Conservation (phyloP, 2,888 invertebrate species). For the Cerceris ruficornis region DNA sequence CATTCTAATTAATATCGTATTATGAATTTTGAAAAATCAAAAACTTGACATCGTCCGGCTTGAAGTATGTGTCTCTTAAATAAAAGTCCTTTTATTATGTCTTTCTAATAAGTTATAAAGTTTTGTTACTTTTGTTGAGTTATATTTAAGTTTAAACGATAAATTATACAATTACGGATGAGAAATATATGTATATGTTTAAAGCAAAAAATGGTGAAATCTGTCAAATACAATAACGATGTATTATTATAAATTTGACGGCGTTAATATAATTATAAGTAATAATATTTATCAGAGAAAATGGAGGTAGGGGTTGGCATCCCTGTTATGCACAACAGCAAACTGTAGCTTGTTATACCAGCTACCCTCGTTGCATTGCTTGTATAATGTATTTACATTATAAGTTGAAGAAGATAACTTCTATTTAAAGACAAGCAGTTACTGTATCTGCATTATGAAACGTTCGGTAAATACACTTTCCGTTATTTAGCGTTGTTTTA, state of each 20-base stretch:
- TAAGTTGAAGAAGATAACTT: slow-evolving; percentile 29
- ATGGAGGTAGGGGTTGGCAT: slow-evolving; percentile 61
- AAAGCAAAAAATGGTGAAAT: neutral
- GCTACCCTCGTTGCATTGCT: slow-evolving; percentile 24
- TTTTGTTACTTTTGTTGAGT: no score
- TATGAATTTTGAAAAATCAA: no score
- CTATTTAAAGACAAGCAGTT: slow-evolving; percentile 20
- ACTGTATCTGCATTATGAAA: slow-evolving; percentile 65
- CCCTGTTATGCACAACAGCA: slow-evolving; percentile 51
- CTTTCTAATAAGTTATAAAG: no score
- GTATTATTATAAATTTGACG: no score
- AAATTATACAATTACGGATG: no score
- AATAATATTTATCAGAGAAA: neutral
- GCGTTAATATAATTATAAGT: no score
- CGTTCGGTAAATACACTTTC: slow-evolving; percentile 66
- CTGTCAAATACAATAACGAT: neutral
- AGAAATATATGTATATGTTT: neutral
- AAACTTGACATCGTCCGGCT: no score
- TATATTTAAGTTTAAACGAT: no score
- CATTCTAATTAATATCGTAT: no score
- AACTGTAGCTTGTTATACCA: slow-evolving; percentile 41
- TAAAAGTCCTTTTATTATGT: no score
- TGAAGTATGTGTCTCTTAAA: no score
- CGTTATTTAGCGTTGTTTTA: slow-evolving; percentile 14
- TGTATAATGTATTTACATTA: slow-evolving; percentile 61